A percentile compares a stretch with the other conserved stretches of the same genome.
Conservation (phyloP, 2,888 invertebrate species). For the Campoplex capitator region DNA sequence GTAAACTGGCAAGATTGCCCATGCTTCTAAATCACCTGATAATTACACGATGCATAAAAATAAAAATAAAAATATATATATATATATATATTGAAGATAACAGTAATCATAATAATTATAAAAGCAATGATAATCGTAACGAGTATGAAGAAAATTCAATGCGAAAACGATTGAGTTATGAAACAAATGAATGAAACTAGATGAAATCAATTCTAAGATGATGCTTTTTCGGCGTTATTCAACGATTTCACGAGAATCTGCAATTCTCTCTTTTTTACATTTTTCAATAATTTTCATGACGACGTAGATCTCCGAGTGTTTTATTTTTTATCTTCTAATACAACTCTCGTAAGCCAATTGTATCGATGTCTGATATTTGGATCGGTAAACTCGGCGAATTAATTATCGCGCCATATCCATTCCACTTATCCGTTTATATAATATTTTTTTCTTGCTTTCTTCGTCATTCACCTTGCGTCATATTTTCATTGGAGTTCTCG, state of each 20-base stretch:
- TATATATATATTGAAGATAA: neutral
- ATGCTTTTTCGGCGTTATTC: conserved; percentile 2
- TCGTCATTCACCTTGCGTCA: neutral
- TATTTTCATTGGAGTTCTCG: neutral
- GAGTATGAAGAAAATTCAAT: neutral
- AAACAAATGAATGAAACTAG: neutral
- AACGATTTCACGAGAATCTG: conserved; percentile 47
- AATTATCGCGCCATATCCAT: neutral
- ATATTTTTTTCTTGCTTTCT: neutral
- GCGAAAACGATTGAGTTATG: neutral
- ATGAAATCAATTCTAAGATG: neutral
- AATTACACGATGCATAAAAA: conserved; percentile 41
- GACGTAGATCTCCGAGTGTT: neutral
- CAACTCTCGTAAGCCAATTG: neutral
- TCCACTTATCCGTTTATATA: neutral
- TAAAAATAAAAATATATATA: conserved; percentile 9
- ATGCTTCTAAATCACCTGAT: conserved; percentile 63
- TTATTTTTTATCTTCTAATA: neutral
- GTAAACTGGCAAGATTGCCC: conserved; percentile 63
- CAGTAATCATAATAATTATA: conserved; percentile 3
- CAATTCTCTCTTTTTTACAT: conserved; percentile 25
- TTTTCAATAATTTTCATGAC: conserved; percentile 1
- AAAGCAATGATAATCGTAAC: neutral
- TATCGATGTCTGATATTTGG: neutral
- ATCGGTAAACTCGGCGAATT: neutral